Percentiles rank a stretch among this genome's conserved stretches.
Conservation (phyloP, 1,140 invertebrate species). For the Drosophila micromelanica region DNA sequence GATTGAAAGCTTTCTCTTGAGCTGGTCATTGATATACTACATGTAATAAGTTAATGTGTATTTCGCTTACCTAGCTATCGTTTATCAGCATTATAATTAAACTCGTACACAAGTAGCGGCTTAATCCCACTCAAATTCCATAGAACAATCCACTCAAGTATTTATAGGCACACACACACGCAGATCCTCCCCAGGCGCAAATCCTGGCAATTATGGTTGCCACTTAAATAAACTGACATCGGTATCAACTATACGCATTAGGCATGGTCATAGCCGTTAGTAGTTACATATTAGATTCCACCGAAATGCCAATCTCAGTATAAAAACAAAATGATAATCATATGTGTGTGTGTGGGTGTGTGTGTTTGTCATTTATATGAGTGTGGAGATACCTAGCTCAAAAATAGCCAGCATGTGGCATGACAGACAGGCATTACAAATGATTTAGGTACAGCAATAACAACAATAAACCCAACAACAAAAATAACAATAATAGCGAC, state of each 20-base stretch:
- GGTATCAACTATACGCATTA: slow-evolving; percentile 42
- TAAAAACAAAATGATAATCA: slow-evolving; percentile 67
- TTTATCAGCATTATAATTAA: slow-evolving; percentile 44
- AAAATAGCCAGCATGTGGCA: slow-evolving; percentile 52
- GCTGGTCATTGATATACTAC: not conserved
- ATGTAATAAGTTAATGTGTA: not conserved
- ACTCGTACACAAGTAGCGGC: slow-evolving; percentile 5
- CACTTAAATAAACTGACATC: slow-evolving; percentile 42
- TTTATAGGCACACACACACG: slow-evolving; percentile 6
- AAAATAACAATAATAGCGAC: slow-evolving; percentile 32
- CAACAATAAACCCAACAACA: slow-evolving; percentile 34
- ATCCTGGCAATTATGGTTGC: slow-evolving; percentile 36
- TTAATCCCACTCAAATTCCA: not conserved
- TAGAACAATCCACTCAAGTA: slow-evolving; percentile 1
- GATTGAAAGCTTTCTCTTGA: not conserved
- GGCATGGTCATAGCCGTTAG: slow-evolving; percentile 12
- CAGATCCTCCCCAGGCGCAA: not conserved
- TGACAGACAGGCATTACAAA: slow-evolving; percentile 72
- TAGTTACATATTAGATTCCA: slow-evolving; percentile 24
- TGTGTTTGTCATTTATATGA: not conserved
- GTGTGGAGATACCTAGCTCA: slow-evolving; percentile 62
- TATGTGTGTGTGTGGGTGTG: slow-evolving; percentile 14
- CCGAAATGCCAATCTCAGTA: slow-evolving; percentile 49
- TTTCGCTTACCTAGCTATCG: not conserved
- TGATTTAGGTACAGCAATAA: slow-evolving; percentile 72